Base-by-base conservation (phyloP, 2,797 vertebrate species). In the Glossophaga mutica region DNA sequence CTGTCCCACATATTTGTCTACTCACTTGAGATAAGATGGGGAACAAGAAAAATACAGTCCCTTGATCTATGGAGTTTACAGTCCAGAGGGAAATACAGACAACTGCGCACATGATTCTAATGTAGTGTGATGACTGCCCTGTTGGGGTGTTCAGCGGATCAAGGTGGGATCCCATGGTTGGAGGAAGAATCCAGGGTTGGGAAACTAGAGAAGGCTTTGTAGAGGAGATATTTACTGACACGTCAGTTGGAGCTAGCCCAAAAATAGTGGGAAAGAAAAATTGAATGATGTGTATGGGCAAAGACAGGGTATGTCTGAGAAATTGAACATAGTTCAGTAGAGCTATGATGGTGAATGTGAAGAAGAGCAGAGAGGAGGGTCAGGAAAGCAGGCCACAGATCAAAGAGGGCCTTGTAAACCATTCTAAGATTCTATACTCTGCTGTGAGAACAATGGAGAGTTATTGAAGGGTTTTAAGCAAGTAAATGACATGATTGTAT, bases 401-500 rank as follows among this genome's bases (percentile, higher is more conserved):
- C 46, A 78, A 74, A 7, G 52, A 83, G 22, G 48, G 1, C 12
- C 42, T 70, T 39, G 12, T 52, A 65, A 79, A 32, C n/a, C 50
- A 42, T 68, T 77, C 76, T 19, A 67, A 44, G 65, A 59, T 73
- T 86, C 67, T 77, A 9, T 52, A 68, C 37, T 62, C 74, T 50
- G 16, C 70, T 57, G 65, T 65, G 62, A 89, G 70, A 89, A 52
- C 55, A 62, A 37, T 42, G 21, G 7, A 76, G 62, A 92, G 48
- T 84, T 81, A 78, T 29, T 78, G 59, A 73, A 92, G 90, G 29
- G 26, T 78, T 94, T 77, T 92, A 68, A 77, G n/a, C 39, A 78
- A 86, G 39, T 22, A 37, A 88, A 88, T 77, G 52, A 71, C 37
- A 14, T 7, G 9, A n/a, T 87, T 67, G 2, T 77, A 39, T 55